Percentiles rank a stretch among this genome's conserved stretches.
Conservation (phyloP, 2,888 invertebrate genomes). For the Griposia aprilina region DNA sequence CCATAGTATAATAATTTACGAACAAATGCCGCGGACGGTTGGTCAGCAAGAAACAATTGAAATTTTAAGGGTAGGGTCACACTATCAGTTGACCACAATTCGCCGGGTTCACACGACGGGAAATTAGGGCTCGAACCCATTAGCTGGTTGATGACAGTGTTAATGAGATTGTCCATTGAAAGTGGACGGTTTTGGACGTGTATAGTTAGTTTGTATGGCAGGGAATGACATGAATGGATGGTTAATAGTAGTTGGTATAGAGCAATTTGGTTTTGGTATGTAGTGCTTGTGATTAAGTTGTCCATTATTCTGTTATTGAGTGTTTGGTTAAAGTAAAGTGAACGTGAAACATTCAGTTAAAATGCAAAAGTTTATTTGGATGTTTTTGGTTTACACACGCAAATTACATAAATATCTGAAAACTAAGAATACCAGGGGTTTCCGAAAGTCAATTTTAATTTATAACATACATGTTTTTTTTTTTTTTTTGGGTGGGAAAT, state of each 20-base stretch:
- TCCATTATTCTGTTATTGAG: too few species aligned
- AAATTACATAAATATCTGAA: neutral
- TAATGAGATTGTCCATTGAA: constrained; percentile 63
- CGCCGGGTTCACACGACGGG: constrained; percentile 48
- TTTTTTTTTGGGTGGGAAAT: too few species aligned
- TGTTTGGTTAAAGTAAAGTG: neutral
- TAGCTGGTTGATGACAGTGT: constrained; percentile 62
- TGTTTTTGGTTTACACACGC: neutral
- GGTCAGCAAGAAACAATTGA: constrained; percentile 66
- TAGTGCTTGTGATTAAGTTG: neutral
- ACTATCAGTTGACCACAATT: constrained; percentile 59
- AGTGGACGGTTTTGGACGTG: constrained; percentile 21
- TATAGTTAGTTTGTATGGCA: constrained; percentile 20
- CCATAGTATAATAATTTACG: constrained; percentile 56
- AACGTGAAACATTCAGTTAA: neutral
- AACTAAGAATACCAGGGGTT: neutral
- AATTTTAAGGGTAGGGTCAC: constrained; percentile 44
- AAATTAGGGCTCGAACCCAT: constrained; percentile 63
- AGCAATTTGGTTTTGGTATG: constrained; percentile 17
- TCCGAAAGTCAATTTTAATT: neutral
- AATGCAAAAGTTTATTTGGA: neutral
- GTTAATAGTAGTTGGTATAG: neutral
- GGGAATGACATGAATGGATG: constrained; percentile 12
- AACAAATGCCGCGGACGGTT: constrained; percentile 31
- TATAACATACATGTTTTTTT: too few species aligned